These are phyloP conservation scores for Toxotes chatareus DNA, from an alignment of 2,113 vertebrate species.

Conservation along the genomic window DNA sequence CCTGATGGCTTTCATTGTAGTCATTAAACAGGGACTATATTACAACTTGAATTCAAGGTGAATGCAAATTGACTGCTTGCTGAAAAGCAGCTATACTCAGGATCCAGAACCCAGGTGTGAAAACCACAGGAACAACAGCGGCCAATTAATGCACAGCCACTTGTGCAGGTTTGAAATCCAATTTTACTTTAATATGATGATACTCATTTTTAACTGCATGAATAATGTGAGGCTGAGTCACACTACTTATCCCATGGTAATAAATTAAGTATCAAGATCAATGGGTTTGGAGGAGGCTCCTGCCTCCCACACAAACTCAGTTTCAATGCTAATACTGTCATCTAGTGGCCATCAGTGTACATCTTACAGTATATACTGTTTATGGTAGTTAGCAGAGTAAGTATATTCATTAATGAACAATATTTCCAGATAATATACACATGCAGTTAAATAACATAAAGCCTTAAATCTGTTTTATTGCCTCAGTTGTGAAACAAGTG, in stretches of 20 bases:
- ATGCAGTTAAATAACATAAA: background rate
- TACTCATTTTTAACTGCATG: constrained; percentile 17
- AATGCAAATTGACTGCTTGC: constrained; percentile 33
- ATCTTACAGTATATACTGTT: background rate
- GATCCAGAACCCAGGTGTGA: background rate
- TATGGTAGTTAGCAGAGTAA: background rate
- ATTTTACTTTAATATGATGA: constrained; percentile 31
- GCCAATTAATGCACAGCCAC: background rate
- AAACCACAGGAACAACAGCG: background rate
- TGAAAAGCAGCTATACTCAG: background rate
- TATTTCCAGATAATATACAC: background rate
- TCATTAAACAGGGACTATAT: constrained; percentile 23
- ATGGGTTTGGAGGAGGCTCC: constrained; percentile 3
- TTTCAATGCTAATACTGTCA: constrained; percentile 67
- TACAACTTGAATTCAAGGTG: constrained; percentile 4
- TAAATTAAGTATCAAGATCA: constrained; percentile 41
- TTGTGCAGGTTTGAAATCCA: constrained; percentile 19
- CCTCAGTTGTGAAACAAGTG: background rate
- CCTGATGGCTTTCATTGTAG: constrained; percentile 6
- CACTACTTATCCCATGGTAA: constrained; percentile 29
- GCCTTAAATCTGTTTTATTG: background rate
- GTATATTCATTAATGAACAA: background rate
- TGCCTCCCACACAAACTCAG: background rate
- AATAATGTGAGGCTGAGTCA: constrained; percentile 21
- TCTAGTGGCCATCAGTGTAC: constrained; percentile 65